These are phyloP conservation scores for Aethina tumida DNA, from an alignment of 1,140 invertebrate genomes.

Conservation along the genomic window DNA sequence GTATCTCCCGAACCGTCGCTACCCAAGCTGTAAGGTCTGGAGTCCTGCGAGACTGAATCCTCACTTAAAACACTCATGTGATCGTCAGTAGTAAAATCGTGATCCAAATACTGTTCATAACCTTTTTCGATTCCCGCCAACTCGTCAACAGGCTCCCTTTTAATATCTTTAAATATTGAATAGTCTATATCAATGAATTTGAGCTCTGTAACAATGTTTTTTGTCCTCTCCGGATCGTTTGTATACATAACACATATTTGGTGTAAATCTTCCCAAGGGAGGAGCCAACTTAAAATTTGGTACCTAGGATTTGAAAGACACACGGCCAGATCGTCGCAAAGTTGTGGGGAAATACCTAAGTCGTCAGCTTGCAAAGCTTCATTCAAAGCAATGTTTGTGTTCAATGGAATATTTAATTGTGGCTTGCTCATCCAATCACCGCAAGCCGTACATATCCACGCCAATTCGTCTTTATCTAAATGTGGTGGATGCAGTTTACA, in stretches of 20 bases:
- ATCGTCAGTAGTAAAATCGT: constrained; percentile 21
- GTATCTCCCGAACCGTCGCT: constrained; percentile 21
- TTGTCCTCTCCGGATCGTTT: constrained; percentile 45
- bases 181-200: constrained; percentile 58
- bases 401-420: constrained; percentile 24
- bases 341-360: constrained; percentile 45
- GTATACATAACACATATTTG: constrained; percentile 48
- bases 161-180: constrained; percentile 47
- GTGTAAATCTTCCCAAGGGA: constrained; percentile 48
- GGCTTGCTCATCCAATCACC: constrained; percentile 28
- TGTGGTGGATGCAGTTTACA: constrained; percentile 30
- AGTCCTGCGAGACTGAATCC: constrained; percentile 21
- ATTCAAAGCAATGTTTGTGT: constrained; percentile 28
- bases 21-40: constrained; percentile 13
- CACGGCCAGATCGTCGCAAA: constrained; percentile 51
- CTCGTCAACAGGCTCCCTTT: constrained; percentile 38
- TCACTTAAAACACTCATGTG: constrained; percentile 15
- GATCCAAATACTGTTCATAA: constrained; percentile 41
- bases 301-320: constrained; percentile 50
- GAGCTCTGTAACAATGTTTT: constrained; percentile 48
- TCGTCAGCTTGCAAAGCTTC: constrained; percentile 34
- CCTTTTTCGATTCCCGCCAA: constrained; percentile 46
- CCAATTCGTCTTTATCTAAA: constrained; percentile 23
- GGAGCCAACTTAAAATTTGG: constrained; percentile 50
- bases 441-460: constrained; percentile 28